Conservation (phyloP, 2,797 vertebrate genomes). For the Cirrhinus molitorella region DNA sequence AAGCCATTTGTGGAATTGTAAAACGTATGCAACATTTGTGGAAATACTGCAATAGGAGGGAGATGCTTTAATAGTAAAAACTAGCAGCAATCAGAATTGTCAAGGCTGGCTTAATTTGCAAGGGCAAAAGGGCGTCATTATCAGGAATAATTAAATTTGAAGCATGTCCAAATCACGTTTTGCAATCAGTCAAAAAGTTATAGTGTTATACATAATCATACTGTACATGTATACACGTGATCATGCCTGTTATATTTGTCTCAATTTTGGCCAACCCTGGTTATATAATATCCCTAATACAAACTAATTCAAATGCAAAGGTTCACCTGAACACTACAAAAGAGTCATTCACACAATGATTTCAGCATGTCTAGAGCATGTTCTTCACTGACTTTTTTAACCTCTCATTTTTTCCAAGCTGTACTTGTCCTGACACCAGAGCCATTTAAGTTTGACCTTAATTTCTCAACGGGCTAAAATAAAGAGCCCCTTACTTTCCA, state of each 20-base stretch:
- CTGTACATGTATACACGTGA: background rate
- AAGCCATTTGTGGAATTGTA: slow-evolving; percentile 4
- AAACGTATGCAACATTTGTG: background rate
- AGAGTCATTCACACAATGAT: slow-evolving; percentile 24
- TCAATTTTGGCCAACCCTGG: background rate
- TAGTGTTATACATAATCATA: background rate
- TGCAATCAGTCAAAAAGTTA: slow-evolving; percentile 10
- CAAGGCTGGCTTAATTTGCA: background rate
- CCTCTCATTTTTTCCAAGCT: slow-evolving; percentile 25
- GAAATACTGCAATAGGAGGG: slow-evolving; percentile 1
- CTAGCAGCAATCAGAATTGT: background rate
- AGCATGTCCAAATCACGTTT: slow-evolving; percentile 12
- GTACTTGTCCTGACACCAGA: slow-evolving; percentile 12
- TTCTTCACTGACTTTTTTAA: slow-evolving; percentile 14
- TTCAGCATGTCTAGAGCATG: slow-evolving; percentile 3
- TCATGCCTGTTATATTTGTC: background rate
- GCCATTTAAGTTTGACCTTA: slow-evolving; percentile 24
- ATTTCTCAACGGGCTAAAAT: slow-evolving; percentile 65
- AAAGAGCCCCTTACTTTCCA: slow-evolving; percentile 62
- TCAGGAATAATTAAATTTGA: background rate
- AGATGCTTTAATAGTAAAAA: background rate
- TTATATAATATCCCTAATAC: slow-evolving; percentile 8
- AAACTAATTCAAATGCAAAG: slow-evolving; percentile 5
- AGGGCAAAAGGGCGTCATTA: background rate
- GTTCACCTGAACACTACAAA: background rate